These are phyloP conservation scores for Apodemus sylvaticus DNA, from an alignment of 2,113 vertebrate genomes.

Conservation along the genomic window DNA sequence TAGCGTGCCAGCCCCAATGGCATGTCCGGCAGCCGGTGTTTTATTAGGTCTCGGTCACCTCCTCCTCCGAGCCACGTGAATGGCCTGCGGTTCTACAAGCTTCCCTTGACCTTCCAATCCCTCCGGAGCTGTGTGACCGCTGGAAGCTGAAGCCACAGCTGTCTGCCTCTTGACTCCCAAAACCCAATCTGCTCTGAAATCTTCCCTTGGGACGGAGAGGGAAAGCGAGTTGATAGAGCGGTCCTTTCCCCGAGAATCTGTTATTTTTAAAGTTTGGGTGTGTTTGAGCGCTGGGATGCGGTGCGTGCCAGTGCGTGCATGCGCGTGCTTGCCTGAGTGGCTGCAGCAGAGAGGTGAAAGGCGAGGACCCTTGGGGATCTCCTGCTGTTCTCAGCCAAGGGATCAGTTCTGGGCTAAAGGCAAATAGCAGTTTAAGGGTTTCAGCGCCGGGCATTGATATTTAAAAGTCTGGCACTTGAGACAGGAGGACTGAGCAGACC, in stretches of 20 bases:
- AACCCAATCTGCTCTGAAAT: not conserved
- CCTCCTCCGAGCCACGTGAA: conserved; percentile 60
- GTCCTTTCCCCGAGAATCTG: not conserved
- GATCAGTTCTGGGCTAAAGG: not conserved
- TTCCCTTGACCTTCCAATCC: conserved; percentile 59
- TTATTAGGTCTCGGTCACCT: conserved; percentile 83
- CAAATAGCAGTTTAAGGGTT: not conserved
- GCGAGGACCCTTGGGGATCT: not conserved
- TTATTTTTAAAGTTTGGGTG: not conserved
- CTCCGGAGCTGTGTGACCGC: conserved; percentile 59
- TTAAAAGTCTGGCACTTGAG: not conserved
- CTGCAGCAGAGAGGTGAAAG: not conserved
- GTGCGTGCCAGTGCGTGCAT: too few relatives aligned
- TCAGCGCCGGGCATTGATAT: not conserved
- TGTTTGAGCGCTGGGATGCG: not conserved
- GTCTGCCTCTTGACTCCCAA: conserved; percentile 52
- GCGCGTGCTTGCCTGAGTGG: too few relatives aligned
- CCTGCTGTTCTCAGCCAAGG: not conserved
- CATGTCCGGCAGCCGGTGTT: conserved; percentile 78
- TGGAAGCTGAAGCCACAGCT: conserved; percentile 52
- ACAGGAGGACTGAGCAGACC: not conserved
- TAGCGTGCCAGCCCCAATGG: conserved; percentile 85
- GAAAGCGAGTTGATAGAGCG: conserved; percentile 39
- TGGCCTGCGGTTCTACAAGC: conserved; percentile 40
- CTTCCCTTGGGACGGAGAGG: conserved; percentile 48